Percentiles rank a stretch among this genome's conserved stretches.
phyloP scores from a whole-genome alignment of 1,140 invertebrate genomes.

The Leptopilina clavipes region DNA sequence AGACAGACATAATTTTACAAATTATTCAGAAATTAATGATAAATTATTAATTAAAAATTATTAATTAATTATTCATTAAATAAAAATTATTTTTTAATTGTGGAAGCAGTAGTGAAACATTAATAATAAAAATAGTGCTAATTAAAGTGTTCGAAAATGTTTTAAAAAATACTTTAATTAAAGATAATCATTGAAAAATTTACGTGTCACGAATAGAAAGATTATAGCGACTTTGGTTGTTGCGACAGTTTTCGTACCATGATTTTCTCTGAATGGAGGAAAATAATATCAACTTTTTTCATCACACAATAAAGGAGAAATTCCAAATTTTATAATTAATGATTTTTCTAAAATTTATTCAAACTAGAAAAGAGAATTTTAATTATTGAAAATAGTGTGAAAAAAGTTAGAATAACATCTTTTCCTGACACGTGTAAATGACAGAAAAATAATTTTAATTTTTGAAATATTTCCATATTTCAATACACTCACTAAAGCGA shows the following conservation, averaged over 20 bases:
- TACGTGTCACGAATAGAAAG: too few relatives aligned
- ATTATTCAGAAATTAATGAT: too few relatives aligned
- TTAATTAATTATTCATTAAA: too few relatives aligned
- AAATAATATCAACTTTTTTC: neutral
- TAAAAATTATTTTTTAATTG: too few relatives aligned
- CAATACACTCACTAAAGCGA: slow-evolving; percentile 6
- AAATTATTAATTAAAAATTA: too few relatives aligned
- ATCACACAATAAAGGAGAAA: neutral
- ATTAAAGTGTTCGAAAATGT: too few relatives aligned
- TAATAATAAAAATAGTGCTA: too few relatives aligned
- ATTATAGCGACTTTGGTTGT: neutral
- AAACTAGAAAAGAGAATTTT: neutral
- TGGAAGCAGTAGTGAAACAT: too few relatives aligned
- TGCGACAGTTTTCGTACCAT: neutral
- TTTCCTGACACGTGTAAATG: neutral
- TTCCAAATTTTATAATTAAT: neutral
- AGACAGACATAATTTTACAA: too few relatives aligned
- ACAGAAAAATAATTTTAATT: neutral
- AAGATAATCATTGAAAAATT: too few relatives aligned
- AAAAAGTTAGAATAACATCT: neutral
- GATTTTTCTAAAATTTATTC: neutral
- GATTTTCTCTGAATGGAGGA: neutral
- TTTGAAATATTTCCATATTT: neutral
- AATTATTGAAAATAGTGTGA: neutral
- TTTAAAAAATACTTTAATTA: too few relatives aligned